Percentiles rank a stretch among this genome's conserved stretches.
These are phyloP conservation scores for Chaetodon trifascialis DNA, from an alignment of 2,113 vertebrate genomes.

Conservation along the genomic window DNA sequence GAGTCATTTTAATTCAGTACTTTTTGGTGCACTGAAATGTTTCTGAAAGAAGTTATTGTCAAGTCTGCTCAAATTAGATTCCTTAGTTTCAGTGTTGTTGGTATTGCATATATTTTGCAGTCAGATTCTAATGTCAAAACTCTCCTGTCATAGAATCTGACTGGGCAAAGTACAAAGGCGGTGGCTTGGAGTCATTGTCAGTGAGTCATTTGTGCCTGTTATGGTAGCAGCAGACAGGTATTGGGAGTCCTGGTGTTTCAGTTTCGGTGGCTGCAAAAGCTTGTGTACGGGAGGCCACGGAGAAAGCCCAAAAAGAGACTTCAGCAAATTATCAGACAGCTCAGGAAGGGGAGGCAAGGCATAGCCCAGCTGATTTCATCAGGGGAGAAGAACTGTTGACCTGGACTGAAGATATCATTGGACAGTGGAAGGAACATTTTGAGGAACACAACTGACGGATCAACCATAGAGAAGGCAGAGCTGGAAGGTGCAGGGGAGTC, in stretches of 20 bases:
- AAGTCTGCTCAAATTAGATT: background rate
- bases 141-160: background rate
- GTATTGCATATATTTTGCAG: background rate
- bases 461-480: background rate
- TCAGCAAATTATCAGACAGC: background rate
- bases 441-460: background rate
- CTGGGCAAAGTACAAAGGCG: background rate
- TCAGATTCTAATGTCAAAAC: background rate
- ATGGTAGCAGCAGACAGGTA: background rate
- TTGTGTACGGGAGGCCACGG: background rate
- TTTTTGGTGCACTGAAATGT: background rate
- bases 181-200: background rate
- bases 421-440: background rate
- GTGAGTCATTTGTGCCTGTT: background rate
- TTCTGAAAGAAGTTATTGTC: background rate
- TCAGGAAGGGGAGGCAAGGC: too few relatives aligned
- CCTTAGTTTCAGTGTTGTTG: background rate
- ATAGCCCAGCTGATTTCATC: background rate
- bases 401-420: background rate
- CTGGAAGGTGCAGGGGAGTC: background rate
- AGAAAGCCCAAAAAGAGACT: background rate
- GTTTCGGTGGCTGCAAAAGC: background rate
- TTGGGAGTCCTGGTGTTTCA: background rate
- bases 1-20: background rate
- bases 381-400: background rate